Conservation (phyloP, 2,797 vertebrate genomes). For the Leptatherina wallacei region DNA sequence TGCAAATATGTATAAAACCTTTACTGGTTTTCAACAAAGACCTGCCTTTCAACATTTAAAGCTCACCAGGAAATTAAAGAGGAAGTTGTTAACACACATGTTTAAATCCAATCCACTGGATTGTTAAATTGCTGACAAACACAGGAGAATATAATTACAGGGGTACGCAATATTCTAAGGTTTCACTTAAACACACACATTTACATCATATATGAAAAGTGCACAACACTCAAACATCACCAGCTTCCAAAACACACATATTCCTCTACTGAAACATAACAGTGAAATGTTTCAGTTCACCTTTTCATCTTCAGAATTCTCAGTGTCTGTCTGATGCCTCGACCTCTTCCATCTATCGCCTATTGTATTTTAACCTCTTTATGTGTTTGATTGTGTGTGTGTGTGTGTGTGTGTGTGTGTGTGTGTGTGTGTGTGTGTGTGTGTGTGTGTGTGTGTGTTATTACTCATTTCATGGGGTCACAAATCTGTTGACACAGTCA, state of each 20-base stretch:
- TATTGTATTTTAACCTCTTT: neutral
- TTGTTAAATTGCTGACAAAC: neutral
- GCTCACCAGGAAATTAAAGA: neutral
- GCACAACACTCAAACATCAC: neutral
- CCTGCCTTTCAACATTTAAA: neutral
- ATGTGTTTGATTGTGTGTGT: neutral
- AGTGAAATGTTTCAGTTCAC: neutral
- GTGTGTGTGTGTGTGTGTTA: constrained; percentile 12
- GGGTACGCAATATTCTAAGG: neutral
- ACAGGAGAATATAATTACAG: neutral
- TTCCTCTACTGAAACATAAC: neutral
- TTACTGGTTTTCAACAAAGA: too few species aligned
- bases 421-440: constrained; percentile 9
- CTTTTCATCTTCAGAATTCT: neutral
- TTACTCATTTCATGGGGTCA: neutral
- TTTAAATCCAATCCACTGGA: neutral
- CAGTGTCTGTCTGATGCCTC: neutral
- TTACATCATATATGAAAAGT: neutral
- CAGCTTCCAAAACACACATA: neutral
- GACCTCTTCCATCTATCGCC: neutral
- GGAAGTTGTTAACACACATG: neutral
- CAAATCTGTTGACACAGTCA: neutral
- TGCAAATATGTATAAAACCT: neutral
- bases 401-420: neutral
- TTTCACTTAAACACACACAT: neutral